Conservation (phyloP, 2,888 invertebrate species). For the Harpagoxenus sublaevis region DNA sequence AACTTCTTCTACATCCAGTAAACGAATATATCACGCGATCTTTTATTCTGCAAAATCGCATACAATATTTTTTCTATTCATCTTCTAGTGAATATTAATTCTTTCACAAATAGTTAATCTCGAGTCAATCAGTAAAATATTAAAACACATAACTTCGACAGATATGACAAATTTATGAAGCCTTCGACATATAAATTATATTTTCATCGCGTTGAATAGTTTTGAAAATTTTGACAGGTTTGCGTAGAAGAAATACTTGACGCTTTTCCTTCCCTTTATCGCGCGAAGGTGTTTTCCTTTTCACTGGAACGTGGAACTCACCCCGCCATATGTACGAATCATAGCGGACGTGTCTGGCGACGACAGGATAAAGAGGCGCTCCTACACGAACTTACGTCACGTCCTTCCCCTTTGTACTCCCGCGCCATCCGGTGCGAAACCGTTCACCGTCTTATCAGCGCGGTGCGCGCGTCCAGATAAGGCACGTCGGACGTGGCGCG, state of each 20-base stretch:
- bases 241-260: slow-evolving; percentile 37
- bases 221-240: slow-evolving; percentile 22
- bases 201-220: background rate
- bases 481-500: slow-evolving; percentile 82
- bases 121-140: background rate
- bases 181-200: background rate
- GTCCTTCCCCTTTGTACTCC: slow-evolving; percentile 69
- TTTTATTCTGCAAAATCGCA: background rate
- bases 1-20: background rate
- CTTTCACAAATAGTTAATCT: background rate
- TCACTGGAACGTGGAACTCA: slow-evolving; percentile 40
- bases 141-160: background rate
- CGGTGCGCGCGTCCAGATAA: slow-evolving; percentile 77
- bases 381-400: slow-evolving; percentile 82
- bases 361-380: slow-evolving; percentile 83
- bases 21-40: background rate
- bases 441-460: slow-evolving; percentile 78
- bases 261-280: background rate
- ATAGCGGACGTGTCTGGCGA: slow-evolving; percentile 78
- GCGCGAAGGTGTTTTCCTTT: background rate
- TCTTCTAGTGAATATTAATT: background rate
- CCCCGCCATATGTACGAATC: slow-evolving; percentile 67
- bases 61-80: background rate
- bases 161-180: background rate
- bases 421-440: slow-evolving; percentile 65